Conservation (phyloP, 2,888 invertebrate species). For the Octonoba sinensis region DNA sequence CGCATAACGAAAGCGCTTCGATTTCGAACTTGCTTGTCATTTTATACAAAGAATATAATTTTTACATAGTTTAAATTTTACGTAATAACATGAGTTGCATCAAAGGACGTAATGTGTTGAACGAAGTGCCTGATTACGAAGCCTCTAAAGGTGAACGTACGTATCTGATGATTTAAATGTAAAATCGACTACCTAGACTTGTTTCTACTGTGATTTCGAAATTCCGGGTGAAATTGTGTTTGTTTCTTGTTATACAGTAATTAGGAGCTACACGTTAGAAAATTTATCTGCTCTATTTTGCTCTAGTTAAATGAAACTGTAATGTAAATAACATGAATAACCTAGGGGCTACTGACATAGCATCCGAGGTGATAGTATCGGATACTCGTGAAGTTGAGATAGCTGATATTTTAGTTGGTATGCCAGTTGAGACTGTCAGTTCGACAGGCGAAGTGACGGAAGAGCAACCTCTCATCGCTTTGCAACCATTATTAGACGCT, state of each 20-base stretch:
- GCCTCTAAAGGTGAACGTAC: conserved; percentile 59
- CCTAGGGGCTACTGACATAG: conserved; percentile 81
- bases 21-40: not conserved
- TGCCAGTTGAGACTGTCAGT: conserved; percentile 70
- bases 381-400: conserved; percentile 84
- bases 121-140: conserved; percentile 36
- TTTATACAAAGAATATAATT: not conserved
- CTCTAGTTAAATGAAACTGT: conserved; percentile 1
- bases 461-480: conserved; percentile 78
- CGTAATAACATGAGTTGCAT: conserved; percentile 33
- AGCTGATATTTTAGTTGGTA: conserved; percentile 76
- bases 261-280: not conserved
- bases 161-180: conserved; percentile 59
- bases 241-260: too few relatives aligned
- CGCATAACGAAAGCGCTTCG: not conserved
- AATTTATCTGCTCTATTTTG: conserved; percentile 19
- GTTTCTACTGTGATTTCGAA: conserved; percentile 21
- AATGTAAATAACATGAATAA: conserved; percentile 60
- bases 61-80: not conserved
- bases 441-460: conserved; percentile 79
- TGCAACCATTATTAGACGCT: conserved; percentile 75
- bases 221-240: not conserved
- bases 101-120: conserved; percentile 35
- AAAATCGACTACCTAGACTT: conserved; percentile 48
- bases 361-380: conserved; percentile 82